A percentile compares a stretch with the other conserved stretches of the same genome.
Evolutionary conservation across 2,888 invertebrate genomes (phyloP).

Genomic region (Apomyelois bistriatella): DNA sequence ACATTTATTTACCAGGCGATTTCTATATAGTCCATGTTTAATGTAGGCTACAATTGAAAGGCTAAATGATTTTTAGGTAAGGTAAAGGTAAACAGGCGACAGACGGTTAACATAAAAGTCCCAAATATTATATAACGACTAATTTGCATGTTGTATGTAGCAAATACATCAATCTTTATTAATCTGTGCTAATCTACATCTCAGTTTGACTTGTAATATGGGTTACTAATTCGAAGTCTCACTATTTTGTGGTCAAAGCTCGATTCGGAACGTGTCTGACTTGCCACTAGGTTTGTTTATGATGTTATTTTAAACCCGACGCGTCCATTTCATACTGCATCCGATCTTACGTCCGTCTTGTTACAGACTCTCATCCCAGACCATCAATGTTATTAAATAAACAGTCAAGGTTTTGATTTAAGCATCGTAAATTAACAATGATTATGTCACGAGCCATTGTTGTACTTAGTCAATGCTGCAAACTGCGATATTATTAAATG

Average conservation of each 20-base stretch:
- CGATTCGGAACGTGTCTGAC: constrained; percentile 35
- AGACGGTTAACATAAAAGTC: too few relatives aligned
- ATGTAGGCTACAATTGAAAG: too few relatives aligned
- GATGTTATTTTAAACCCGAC: constrained; percentile 56
- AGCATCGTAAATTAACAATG: neutral
- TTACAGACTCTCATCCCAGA: constrained; percentile 5
- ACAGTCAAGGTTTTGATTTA: constrained; percentile 3
- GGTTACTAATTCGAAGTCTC: neutral
- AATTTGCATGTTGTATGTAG: too few relatives aligned
- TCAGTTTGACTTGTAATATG: neutral
- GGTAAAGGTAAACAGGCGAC: too few relatives aligned
- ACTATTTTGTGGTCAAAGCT: constrained; percentile 15
- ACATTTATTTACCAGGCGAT: too few relatives aligned
- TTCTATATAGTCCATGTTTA: too few relatives aligned
- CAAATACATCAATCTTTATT: too few relatives aligned
- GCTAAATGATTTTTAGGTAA: too few relatives aligned
- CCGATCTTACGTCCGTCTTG: neutral
- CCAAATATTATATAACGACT: too few relatives aligned
- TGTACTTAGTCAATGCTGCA: neutral
- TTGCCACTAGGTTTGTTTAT: constrained; percentile 50
- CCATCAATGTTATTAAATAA: constrained; percentile 10
- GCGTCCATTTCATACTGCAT: constrained; percentile 23
- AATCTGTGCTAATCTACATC: too few relatives aligned
- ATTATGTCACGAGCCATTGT: constrained; percentile 10
- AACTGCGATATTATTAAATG: neutral